Evolutionary conservation across 2,797 vertebrate genomes (phyloP).

Genomic region (Phoxinus dragarum): DNA sequence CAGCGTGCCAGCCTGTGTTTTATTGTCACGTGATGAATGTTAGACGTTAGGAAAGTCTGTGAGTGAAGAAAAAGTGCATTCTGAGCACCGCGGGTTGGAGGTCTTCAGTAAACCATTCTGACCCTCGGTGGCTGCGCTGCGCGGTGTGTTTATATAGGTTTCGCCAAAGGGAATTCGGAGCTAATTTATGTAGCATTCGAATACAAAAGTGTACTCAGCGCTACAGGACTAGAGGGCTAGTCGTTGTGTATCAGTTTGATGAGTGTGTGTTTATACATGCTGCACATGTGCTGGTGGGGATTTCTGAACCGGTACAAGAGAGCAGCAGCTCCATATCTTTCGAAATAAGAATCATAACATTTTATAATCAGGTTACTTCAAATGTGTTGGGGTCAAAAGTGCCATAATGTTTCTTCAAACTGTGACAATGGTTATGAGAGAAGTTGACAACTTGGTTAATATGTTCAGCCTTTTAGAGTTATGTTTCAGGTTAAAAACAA

Average conservation of each 20-base stretch:
- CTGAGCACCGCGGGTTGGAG: conserved; percentile 66
- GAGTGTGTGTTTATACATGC: conserved; percentile 72
- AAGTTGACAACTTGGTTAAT: not conserved
- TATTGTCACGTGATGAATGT: conserved; percentile 48
- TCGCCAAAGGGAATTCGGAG: conserved; percentile 70
- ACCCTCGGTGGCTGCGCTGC: conserved; percentile 65
- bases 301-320: not conserved
- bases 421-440: not conserved
- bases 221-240: conserved; percentile 68
- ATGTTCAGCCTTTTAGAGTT: not conserved
- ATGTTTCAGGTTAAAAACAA: not conserved
- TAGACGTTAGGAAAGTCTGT: conserved; percentile 43
- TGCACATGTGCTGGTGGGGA: conserved; percentile 60
- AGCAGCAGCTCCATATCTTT: conserved; percentile 24
- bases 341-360: not conserved
- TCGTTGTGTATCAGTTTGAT: conserved; percentile 75
- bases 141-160: conserved; percentile 73
- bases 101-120: conserved; percentile 70
- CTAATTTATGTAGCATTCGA: conserved; percentile 77
- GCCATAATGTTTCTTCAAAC: not conserved
- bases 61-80: conserved; percentile 31
- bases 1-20: conserved; percentile 49
- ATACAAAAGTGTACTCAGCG: conserved; percentile 66
- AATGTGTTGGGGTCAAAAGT: not conserved
- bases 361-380: not conserved